Conservation (phyloP, 2,797 vertebrate species). For the Anniella stebbinsi region DNA sequence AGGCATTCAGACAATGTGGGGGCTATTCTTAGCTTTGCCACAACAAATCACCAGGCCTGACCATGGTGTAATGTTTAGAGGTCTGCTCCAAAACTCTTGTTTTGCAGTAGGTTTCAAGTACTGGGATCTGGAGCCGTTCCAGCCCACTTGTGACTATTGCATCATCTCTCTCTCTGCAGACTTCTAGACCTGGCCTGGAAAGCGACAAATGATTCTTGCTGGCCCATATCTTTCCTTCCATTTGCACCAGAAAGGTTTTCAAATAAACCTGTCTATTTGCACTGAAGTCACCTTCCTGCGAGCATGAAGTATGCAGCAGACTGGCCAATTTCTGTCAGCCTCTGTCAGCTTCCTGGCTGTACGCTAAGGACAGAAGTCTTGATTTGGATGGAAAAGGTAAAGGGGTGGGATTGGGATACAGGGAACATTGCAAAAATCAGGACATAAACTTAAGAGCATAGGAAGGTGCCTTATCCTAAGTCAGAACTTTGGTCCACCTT, state of each 20-base stretch:
- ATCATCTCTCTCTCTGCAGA: neutral
- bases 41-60: neutral
- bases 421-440: neutral
- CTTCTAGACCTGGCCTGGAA: neutral
- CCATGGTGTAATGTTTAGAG: neutral
- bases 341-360: neutral
- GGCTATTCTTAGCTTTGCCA: constrained; percentile 16
- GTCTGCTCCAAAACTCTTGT: neutral
- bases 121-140: neutral
- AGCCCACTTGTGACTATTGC: neutral
- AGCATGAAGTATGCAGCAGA: neutral
- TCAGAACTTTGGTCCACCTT: too few species aligned
- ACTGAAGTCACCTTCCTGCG: neutral
- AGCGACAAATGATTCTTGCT: neutral
- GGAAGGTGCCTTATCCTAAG: too few species aligned
- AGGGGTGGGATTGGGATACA: neutral
- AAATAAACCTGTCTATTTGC: neutral
- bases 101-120: neutral
- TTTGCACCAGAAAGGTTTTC: neutral
- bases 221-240: neutral
- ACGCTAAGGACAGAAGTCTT: neutral
- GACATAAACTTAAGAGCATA: too few species aligned
- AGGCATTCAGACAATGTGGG: neutral
- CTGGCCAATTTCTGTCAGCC: neutral
- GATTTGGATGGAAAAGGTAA: neutral